Evolutionary conservation across 1,140 invertebrate species (phyloP).

Genomic region (Drosophila nigrodunni): DNA sequence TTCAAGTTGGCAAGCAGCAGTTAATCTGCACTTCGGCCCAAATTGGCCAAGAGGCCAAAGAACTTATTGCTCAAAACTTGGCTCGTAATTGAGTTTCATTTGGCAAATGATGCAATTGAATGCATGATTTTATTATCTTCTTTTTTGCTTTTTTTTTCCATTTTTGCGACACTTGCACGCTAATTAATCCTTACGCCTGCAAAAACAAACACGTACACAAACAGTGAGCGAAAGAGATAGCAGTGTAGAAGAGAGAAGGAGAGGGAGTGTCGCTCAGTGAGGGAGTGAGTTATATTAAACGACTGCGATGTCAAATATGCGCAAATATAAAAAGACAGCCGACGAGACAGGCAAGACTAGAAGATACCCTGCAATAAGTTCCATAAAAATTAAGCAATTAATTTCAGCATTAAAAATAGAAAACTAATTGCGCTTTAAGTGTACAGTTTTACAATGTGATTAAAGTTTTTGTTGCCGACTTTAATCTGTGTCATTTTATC

Average conservation of each 20-base stretch:
- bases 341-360: neutral
- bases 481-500: neutral
- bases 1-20: slow-evolving; percentile 1
- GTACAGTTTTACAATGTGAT: neutral
- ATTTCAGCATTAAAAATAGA: neutral
- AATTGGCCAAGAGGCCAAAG: slow-evolving; percentile 47
- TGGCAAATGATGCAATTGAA: slow-evolving; percentile 76
- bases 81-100: slow-evolving; percentile 70
- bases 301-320: slow-evolving; percentile 59
- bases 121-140: slow-evolving; percentile 66
- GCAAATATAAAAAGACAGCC: slow-evolving; percentile 50
- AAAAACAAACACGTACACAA: slow-evolving; percentile 62
- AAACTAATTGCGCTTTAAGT: neutral
- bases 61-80: slow-evolving; percentile 40
- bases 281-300: slow-evolving; percentile 25
- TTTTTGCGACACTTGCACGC: slow-evolving; percentile 74
- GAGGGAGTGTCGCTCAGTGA: slow-evolving; percentile 10
- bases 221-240: slow-evolving; percentile 19
- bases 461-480: neutral
- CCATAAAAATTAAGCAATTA: neutral
- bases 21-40: slow-evolving; percentile 29
- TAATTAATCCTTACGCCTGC: slow-evolving; percentile 83
- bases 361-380: slow-evolving; percentile 31
- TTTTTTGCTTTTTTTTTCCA: slow-evolving; percentile 25
- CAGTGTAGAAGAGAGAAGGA: neutral